Base-by-base conservation (phyloP, 2,888 invertebrate species). In the Eupithecia vulgata region DNA sequence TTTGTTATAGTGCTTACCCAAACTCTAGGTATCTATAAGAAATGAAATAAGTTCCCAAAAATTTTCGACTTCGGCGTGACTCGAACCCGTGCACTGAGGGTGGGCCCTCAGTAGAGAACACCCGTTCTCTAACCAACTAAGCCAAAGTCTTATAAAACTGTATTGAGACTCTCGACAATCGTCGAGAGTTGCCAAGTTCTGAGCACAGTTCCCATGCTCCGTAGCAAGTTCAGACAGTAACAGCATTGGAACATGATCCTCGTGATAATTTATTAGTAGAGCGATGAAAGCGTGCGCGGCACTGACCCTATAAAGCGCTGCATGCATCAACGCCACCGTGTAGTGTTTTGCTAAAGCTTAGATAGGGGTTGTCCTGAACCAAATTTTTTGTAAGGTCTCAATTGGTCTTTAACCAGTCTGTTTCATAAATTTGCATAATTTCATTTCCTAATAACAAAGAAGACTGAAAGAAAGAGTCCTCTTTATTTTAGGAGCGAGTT, bases 241-340 rank as follows among this genome's bases (percentile, higher is more conserved):
- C 87, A 88, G 85, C 87, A 88, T 87, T 85, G 85, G 83, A 89
- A 91, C 91, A 91, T 91, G 90, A 90, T 91, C 88, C 89, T 90
- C 89, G 91, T 92, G 90, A 92, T 91, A 92, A 92, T 91, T 91
- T 91, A 91, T 91, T 86, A 85, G 87, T 87, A 89, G 86, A 88
- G 86, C 87, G 84, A 87, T 84, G 89, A 89, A 89, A 90, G 89
- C 88, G 88, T 89, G 90, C 88, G 83, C 87, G 80, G 79, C 83
- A 83, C 81, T 83, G 85, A 85, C 84, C 85, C 84, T 86, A 88
- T 88, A 87, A 89, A 87, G 83, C 85, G 87, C 85, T 87, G 86
- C 84, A 86, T 85, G 86, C 84, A 85, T 84, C 81, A 81, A 77
- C 81, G 80, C 85, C 82, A 82, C 83, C 79, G 79, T 70, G 78